Evolutionary conservation across 2,888 invertebrate species (phyloP).

Genomic region (Mystacides longicornis): DNA sequence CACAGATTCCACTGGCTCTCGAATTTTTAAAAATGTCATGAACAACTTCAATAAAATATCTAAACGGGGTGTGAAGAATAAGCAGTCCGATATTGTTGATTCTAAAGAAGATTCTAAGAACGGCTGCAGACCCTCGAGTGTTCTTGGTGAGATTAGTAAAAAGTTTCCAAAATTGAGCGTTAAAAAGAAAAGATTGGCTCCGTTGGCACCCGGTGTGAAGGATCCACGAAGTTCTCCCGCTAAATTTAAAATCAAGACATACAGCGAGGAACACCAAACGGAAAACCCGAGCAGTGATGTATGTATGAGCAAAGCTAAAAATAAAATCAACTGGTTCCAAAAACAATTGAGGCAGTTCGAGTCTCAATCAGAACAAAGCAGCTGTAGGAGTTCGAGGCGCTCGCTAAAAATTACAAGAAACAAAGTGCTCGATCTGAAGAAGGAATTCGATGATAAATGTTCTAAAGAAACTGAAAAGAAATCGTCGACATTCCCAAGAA

Average conservation of each 20-base stretch:
- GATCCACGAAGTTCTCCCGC: slow-evolving; percentile 27
- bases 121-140: slow-evolving; percentile 1
- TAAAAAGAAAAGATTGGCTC: slow-evolving; percentile 18
- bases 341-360: slow-evolving; percentile 41
- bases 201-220: slow-evolving; percentile 19
- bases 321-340: slow-evolving; percentile 47
- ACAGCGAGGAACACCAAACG: slow-evolving; percentile 36
- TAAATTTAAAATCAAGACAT: slow-evolving; percentile 42
- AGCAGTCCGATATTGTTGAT: slow-evolving; percentile 5
- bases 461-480: slow-evolving; percentile 2
- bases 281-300: slow-evolving; percentile 40
- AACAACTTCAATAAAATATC: slow-evolving; percentile 21
- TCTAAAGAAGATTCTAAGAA: not conserved
- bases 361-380: slow-evolving; percentile 40
- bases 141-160: slow-evolving; percentile 12
- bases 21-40: slow-evolving; percentile 18
- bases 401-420: slow-evolving; percentile 14
- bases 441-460: slow-evolving; percentile 17
- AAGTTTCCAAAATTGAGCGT: slow-evolving; percentile 15
- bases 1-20: slow-evolving; percentile 15
- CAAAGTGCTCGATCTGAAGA: slow-evolving; percentile 18
- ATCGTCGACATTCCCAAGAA: slow-evolving; percentile 10
- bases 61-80: slow-evolving; percentile 4
- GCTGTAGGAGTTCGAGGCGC: slow-evolving; percentile 34
- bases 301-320: slow-evolving; percentile 42